A percentile compares a stretch with the other conserved stretches of the same genome.
Conservation (phyloP, 2,888 invertebrate species). For the Eupsilia transversa region DNA sequence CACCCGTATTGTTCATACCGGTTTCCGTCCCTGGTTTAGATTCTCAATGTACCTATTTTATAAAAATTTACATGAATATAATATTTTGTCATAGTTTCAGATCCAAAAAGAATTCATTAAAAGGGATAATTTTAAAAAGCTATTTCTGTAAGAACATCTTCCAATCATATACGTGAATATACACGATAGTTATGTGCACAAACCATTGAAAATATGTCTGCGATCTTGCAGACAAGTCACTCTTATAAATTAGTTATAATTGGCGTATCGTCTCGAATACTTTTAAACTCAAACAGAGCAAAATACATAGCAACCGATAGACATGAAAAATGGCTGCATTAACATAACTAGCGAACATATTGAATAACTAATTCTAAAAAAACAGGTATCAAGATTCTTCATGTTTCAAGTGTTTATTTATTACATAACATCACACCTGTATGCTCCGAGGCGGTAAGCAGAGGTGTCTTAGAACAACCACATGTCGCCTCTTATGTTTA, state of each 20-base stretch:
- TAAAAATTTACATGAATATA: too few relatives aligned
- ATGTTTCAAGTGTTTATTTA: conserved; percentile 1
- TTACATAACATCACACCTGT: neutral
- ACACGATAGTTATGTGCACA: neutral
- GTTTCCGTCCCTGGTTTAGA: too few relatives aligned
- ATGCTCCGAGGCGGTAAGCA: neutral
- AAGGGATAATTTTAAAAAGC: neutral
- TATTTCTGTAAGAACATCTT: neutral
- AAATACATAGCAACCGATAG: conserved; percentile 15
- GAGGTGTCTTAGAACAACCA: neutral
- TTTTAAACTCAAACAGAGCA: conserved; percentile 10
- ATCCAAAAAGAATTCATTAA: neutral
- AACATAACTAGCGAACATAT: neutral
- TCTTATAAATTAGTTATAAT: conserved; percentile 22
- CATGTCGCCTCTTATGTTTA: neutral
- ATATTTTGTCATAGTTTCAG: neutral
- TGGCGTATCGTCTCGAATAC: conserved; percentile 4
- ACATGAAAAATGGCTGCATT: conserved; percentile 9
- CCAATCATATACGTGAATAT: neutral
- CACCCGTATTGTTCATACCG: too few relatives aligned
- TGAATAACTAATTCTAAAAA: conserved; percentile 7
- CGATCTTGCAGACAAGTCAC: conserved; percentile 6
- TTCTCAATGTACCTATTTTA: neutral
- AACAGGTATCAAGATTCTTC: neutral
- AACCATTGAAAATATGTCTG: conserved; percentile 2